These are phyloP conservation scores for Ischnura elegans DNA, from an alignment of 2,888 invertebrate genomes.

Conservation along the genomic window DNA sequence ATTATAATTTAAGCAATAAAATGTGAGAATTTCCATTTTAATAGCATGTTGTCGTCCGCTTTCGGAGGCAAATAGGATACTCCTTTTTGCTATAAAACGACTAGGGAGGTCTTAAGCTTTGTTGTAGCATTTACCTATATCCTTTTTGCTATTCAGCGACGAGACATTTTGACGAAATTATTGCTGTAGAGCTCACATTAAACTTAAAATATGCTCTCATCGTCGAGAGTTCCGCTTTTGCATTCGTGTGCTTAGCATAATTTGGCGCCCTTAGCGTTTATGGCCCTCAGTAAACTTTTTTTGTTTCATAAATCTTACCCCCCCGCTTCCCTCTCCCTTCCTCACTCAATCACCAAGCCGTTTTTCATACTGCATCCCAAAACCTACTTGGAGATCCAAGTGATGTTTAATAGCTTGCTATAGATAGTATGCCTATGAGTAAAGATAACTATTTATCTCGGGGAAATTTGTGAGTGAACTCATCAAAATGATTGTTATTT, in stretches of 20 bases:
- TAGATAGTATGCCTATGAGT: too few relatives aligned
- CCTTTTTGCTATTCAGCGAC: not conserved
- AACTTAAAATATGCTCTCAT: constrained; percentile 8
- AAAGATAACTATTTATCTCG: too few relatives aligned
- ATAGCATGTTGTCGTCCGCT: not conserved
- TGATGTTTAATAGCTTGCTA: not conserved
- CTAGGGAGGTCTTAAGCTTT: not conserved
- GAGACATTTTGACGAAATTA: constrained; percentile 21
- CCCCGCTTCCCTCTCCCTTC: not conserved
- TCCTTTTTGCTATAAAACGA: not conserved
- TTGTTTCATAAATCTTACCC: constrained; percentile 41
- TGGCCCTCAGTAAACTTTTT: constrained; percentile 9
- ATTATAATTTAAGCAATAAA: not conserved
- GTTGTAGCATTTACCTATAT: not conserved
- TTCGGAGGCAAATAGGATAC: not conserved
- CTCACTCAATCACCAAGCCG: not conserved
- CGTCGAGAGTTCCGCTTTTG: not conserved
- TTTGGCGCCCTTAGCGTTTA: constrained; percentile 17
- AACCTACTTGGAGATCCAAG: not conserved
- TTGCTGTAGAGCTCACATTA: not conserved
- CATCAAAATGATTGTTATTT: too few relatives aligned
- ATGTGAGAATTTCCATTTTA: not conserved
- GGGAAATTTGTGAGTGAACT: too few relatives aligned
- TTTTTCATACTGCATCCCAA: not conserved
- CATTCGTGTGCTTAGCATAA: not conserved